Base-by-base conservation (phyloP, 2,113 vertebrate genomes). In the Anser brachyrhynchus region DNA sequence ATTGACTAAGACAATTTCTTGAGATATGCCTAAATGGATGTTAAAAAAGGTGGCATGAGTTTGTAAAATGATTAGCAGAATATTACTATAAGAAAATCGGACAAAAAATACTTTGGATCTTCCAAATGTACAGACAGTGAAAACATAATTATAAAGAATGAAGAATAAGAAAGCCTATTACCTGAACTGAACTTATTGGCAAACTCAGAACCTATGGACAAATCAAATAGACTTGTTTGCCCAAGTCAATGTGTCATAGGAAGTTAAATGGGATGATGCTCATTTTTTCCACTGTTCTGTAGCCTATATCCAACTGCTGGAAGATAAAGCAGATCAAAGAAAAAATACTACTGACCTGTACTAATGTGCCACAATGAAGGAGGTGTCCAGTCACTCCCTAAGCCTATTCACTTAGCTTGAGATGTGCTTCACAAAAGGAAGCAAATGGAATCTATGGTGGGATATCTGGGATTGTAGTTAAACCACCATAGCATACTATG, bases 1-100 rank as follows among this genome's bases (percentile, higher is more conserved):
- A 83, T 81, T 65, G 61, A 67, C 62, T 88, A 84, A 67, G 70
- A 64, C 22, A 92, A 55, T 90, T 96, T 86, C 58, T 88, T 82
- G 76, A 75, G 73, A 84, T 49, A 61, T 86, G 51, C 69, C 31
- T 91, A 67, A 54, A 21, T 61, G 83, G 55, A 21, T 86, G 61
- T 4, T 26, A 54, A 65, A 81, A 77, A n/a, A 90, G 72, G 46
- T 66, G 1, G 0, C 41, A 71, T 28, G 28, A 80, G 70, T 90
- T 41, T 65, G 43, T 57, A 81, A 71, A 90, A 69, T 17, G 66
- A 58, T 55, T 77, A 90, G 10, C 37, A 52, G 44, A 70, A 23
- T 62, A 90, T 92, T 17, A 29, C 0, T 22, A 0, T 69, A 52
- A 74, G 72, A 74, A 80, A 90, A 73, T 14, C 3, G 14, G 21